These are phyloP conservation scores for Philereme vetulata DNA, from an alignment of 2,888 invertebrate species.

Conservation along the genomic window DNA sequence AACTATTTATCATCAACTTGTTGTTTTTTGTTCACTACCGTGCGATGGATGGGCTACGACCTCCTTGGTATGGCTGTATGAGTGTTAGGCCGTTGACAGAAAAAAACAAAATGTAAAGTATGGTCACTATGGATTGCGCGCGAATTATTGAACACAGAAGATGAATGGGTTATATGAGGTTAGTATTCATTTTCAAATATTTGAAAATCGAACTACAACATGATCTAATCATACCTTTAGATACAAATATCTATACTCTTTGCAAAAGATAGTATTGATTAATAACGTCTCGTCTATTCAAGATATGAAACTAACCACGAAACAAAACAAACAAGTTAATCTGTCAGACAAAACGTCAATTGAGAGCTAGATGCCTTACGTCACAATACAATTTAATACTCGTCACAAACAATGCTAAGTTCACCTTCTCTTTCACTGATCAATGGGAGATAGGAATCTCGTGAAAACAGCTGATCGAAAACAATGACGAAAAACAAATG, in stretches of 20 bases:
- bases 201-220: no score
- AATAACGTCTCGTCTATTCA: no score
- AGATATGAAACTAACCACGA: constrained; percentile 4
- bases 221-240: no score
- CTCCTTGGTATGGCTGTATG: constrained; percentile 54
- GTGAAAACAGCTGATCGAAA: constrained; percentile 76
- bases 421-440: constrained; percentile 71
- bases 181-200: no score
- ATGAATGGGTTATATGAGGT: no score
- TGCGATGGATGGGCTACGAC: constrained; percentile 60
- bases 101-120: constrained; percentile 21
- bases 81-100: constrained; percentile 45
- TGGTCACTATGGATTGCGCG: constrained; percentile 11
- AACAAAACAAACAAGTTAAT: constrained; percentile 42
- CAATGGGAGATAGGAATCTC: constrained; percentile 72
- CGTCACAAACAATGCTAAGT: constrained; percentile 64
- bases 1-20: constrained; percentile 79
- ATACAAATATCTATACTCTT: no score
- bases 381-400: constrained; percentile 64
- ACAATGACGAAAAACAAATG: constrained; percentile 80
- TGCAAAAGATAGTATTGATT: no score
- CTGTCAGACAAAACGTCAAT: constrained; percentile 43
- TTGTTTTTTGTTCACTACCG: constrained; percentile 76
- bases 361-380: constrained; percentile 43
- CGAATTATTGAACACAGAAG: constrained; percentile 4